Base-by-base conservation (phyloP, 1,140 invertebrate species). In the Leptinotarsa defecta region DNA sequence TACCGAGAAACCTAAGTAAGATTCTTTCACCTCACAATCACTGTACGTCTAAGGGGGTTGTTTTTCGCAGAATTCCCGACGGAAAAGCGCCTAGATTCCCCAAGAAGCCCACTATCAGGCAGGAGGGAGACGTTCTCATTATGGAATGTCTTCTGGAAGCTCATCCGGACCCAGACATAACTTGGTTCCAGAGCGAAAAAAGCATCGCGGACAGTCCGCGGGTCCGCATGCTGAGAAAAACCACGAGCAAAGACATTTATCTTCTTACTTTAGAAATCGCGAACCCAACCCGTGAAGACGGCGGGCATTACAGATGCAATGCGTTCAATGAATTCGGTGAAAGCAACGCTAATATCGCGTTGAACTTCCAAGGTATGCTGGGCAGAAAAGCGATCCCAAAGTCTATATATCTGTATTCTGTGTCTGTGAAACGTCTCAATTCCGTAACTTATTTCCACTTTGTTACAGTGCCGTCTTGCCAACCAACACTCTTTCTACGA, bases 321-420 rank as follows among this genome's bases (percentile, higher is more conserved):
- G 98, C 98, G 76, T 95, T 97, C 88, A 99, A 99, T 91, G 92
- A 94, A 86, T 94, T 94, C 86, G 98, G 98, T 86, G 98, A 99
- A 90, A 98, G 96, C 87, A 99, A 99, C 91, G 98, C 98, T 80
- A 99, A 99, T 90, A 99, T 99, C 89, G 96, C 97, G 81, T 92
- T 99, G 80, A 99, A 99, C 87, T 98, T 99, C 90, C 95, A 97
- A 95, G 96, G 96, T 96, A 95, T 89, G 87, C 87, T 76, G 77
- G 72, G 76, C 74, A 73, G 77, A 64, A 71, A 75, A 68, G 17
- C 13, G 19, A 19, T 73, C 4, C 43, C 76, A 49, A 57, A 71
- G 64, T 74, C 76, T 77, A 75, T 75, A 71, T 80, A 80, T 80
- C 75, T 79, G 79, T 80, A 79, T 77, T 79, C 74, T 77, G 75